Conservation (phyloP, 2,113 vertebrate species). For the Ctenomys sociabilis region DNA sequence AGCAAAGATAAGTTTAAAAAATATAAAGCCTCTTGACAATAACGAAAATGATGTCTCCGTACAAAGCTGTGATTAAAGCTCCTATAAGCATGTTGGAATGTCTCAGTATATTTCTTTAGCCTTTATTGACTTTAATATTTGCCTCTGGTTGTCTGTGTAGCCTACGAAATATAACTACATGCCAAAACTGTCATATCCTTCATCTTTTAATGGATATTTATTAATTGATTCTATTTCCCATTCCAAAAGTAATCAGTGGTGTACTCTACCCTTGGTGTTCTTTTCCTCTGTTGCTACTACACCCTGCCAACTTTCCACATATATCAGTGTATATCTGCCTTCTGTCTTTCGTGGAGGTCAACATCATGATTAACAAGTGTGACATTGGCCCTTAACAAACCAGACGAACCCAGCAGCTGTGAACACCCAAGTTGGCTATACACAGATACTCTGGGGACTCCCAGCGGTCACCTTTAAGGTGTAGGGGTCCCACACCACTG, state of each 20-base stretch:
- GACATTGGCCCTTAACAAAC: not conserved
- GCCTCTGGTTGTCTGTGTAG: not conserved
- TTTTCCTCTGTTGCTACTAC: not conserved
- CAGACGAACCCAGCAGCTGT: not conserved
- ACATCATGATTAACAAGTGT: not conserved
- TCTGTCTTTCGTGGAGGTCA: not conserved
- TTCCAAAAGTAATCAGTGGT: not conserved
- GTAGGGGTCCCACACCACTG: not conserved
- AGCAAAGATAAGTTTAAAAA: not conserved
- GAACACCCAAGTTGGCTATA: not conserved
- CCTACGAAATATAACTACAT: not conserved
- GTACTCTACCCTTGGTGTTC: not conserved
- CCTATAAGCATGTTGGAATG: not conserved
- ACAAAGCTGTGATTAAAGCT: not conserved
- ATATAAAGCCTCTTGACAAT: not conserved
- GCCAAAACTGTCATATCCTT: not conserved
- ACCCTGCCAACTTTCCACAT: not conserved
- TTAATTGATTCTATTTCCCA: not conserved
- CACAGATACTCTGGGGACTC: rapidly evolving
- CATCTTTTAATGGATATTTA: not conserved
- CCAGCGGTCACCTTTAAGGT: not conserved
- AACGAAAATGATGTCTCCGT: not conserved
- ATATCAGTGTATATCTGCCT: slow-evolving; percentile 19
- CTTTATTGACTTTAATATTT: slow-evolving; percentile 1
- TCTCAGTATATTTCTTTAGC: not conserved